Base-by-base conservation (phyloP, 1,140 invertebrate genomes). In the Acyrthosiphon pisum region DNA sequence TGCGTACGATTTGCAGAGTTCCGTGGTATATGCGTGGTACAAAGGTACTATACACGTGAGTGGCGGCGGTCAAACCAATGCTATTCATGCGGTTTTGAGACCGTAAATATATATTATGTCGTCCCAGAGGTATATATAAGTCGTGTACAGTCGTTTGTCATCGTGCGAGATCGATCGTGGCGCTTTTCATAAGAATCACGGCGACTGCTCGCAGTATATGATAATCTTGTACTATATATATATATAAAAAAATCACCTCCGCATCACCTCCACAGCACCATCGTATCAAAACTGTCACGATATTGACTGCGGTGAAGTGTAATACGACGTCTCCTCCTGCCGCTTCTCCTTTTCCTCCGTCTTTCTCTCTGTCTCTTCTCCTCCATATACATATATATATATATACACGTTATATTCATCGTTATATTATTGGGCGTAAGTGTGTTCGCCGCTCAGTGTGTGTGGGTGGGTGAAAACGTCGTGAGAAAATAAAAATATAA, bases 221-320 rank as follows among this genome's bases (percentile, higher is more conserved):
- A 76, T 18, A 76, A 76, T 76, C 30, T n/a, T 6, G 14, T 35
- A 76, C 30, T 68, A 68, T 60, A 60, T 11, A 60, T 30, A 60
- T 60, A 18, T 68, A n/a, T 14, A 68, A 1, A n/a, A 6, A 20
- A 76, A 41, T 41, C 30, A 76, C 11, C 30, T 18, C n/a, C 14
- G 30, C 14, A n/a, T 76, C 30, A n/a, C 30, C 60, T 76, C n/a
- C 14, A 14, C 60, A 4, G 60, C 14, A 14, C 60, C 14, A 30
- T 76, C 60, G 60, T 44, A 84, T 84, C 83, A 9, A 76, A 84
- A 84, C 37, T 84, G 83, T 84, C 83, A 84, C 83, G 83, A 76
- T 76, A 76, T 76, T 30, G 60, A 76, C 60, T 23, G 83, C 22
- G 0, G 23, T 84, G 37, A 44, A 37, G 23, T 26, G 83, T 7